phyloP scores from a whole-genome alignment of 1,140 invertebrate genomes.

The Ceratina calcarata region DNA sequence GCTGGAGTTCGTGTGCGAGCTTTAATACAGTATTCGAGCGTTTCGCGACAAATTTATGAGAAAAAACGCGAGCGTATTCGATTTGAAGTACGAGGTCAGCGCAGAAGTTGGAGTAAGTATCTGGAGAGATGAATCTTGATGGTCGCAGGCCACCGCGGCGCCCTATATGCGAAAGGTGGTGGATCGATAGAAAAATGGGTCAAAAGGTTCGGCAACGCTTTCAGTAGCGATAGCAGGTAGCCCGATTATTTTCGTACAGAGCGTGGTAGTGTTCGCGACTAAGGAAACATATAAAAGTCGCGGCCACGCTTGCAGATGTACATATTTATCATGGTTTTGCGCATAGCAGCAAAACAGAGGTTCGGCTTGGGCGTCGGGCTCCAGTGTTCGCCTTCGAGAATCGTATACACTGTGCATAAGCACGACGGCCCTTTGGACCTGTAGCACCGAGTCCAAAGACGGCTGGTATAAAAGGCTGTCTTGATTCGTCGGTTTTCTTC shows the following conservation, averaged over 20 bases:
- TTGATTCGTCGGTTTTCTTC: conserved; percentile 59
- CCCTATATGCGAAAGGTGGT: conserved; percentile 61
- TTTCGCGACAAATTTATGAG: background rate
- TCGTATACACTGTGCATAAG: background rate
- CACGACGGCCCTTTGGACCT: conserved; percentile 43
- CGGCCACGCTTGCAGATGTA: background rate
- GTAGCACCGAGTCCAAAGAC: conserved; percentile 47
- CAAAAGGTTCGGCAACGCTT: conserved; percentile 67
- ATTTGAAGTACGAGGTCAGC: conserved; percentile 25
- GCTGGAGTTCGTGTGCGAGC: background rate
- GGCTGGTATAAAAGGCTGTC: conserved; percentile 23
- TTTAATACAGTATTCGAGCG: background rate
- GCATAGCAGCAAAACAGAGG: conserved; percentile 23
- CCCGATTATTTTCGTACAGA: conserved; percentile 10
- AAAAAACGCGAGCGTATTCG: background rate
- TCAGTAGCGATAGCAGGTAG: conserved; percentile 14
- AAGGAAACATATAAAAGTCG: background rate
- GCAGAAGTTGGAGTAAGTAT: conserved; percentile 16
- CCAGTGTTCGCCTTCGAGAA: conserved; percentile 9
- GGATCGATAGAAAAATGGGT: conserved; percentile 79
- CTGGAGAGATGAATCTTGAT: conserved; percentile 46
- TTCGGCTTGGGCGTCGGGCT: conserved; percentile 1
- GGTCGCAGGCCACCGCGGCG: conserved; percentile 47
- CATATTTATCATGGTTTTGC: conserved; percentile 33
- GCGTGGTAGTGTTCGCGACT: background rate